phyloP scores from a whole-genome alignment of 2,113 vertebrate species.

The Bos indicus region DNA sequence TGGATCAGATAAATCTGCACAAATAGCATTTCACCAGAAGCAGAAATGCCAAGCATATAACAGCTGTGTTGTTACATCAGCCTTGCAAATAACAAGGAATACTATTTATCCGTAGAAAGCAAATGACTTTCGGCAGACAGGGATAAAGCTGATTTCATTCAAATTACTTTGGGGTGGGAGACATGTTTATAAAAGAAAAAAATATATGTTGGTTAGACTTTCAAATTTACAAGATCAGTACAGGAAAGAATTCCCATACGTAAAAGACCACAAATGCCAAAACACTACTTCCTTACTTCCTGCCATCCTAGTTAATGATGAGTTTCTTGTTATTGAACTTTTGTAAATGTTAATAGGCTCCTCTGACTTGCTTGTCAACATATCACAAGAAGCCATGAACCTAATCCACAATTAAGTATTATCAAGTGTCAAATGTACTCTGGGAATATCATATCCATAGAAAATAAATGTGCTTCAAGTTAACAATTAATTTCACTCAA shows the following conservation, averaged over 20 bases:
- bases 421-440: slow-evolving; percentile 51
- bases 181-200: slow-evolving; percentile 46
- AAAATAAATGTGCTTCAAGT: slow-evolving; percentile 49
- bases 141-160: slow-evolving; percentile 14
- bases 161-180: background rate
- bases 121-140: background rate
- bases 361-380: slow-evolving; percentile 22
- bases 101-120: slow-evolving; percentile 60
- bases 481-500: slow-evolving; percentile 48
- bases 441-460: slow-evolving; percentile 7
- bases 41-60: slow-evolving; percentile 59
- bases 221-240: background rate
- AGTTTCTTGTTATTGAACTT: background rate
- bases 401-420: slow-evolving; percentile 45
- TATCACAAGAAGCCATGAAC: slow-evolving; percentile 25
- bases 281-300: slow-evolving; percentile 7
- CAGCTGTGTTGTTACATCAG: slow-evolving; percentile 62
- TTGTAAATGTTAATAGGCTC: background rate
- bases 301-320: background rate
- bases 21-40: slow-evolving; percentile 71
- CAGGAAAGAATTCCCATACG: background rate
- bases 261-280: slow-evolving; percentile 7
- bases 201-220: background rate
- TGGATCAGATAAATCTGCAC: slow-evolving; percentile 73
- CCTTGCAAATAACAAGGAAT: slow-evolving; percentile 62